These are phyloP conservation scores for Heteractis magnifica DNA, from an alignment of 92 coral and sea anemone genomes.

Conservation along the genomic window DNA sequence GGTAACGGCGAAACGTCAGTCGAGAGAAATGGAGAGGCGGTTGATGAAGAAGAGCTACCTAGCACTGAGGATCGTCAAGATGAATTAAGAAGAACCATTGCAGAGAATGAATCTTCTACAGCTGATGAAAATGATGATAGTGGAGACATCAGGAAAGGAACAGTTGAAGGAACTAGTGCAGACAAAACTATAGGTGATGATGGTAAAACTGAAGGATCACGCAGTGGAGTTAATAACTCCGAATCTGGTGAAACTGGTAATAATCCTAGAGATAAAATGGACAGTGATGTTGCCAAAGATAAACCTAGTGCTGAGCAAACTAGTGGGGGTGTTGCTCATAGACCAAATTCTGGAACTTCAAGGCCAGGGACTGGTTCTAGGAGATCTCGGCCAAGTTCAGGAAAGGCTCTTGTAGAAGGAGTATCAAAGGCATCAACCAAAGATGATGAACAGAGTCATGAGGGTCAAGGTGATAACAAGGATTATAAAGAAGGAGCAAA, in stretches of 20 bases:
- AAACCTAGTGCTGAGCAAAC: not conserved
- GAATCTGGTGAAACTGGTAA: constrained; percentile 3
- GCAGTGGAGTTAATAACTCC: not conserved
- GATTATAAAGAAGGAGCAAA: not conserved
- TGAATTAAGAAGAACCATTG: constrained; percentile 1
- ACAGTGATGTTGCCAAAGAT: not conserved
- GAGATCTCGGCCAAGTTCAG: constrained; percentile 10
- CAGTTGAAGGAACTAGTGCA: constrained; percentile 8
- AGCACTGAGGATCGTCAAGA: not conserved
- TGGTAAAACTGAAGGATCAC: not conserved
- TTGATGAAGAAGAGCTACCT: not conserved
- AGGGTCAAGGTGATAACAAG: not conserved
- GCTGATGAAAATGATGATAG: not conserved
- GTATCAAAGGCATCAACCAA: constrained; percentile 3
- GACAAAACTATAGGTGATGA: not conserved
- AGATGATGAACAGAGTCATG: constrained; percentile 22
- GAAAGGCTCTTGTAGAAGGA: not conserved
- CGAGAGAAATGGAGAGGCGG: constrained; percentile 7
- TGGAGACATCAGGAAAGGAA: not conserved
- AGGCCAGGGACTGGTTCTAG: constrained; percentile 35
- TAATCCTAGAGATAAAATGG: not conserved
- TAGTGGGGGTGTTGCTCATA: not conserved
- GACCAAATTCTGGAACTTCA: constrained; percentile 25
- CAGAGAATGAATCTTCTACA: not conserved
- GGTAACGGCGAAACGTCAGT: not conserved